Percentiles rank a stretch among this genome's conserved stretches.
Conservation (phyloP, 2,888 invertebrate genomes). For the Phortica magna region DNA sequence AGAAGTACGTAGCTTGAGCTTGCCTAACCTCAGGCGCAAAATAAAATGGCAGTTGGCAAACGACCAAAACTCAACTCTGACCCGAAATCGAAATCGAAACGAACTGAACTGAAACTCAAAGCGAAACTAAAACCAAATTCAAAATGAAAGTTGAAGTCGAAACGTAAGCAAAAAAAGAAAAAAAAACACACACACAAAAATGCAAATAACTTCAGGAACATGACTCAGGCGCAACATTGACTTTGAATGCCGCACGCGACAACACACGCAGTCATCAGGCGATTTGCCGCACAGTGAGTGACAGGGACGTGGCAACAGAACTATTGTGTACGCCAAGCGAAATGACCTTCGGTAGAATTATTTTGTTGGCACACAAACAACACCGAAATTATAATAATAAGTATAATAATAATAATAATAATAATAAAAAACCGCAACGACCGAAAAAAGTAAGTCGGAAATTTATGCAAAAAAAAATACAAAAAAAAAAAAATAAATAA, state of each 20-base stretch:
- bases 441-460: background rate
- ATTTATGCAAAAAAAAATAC: background rate
- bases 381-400: background rate
- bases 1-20: too few relatives aligned
- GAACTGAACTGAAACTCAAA: background rate
- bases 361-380: conserved; percentile 22
- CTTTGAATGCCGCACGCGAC: conserved; percentile 36
- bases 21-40: too few relatives aligned
- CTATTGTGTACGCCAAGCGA: background rate
- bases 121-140: background rate
- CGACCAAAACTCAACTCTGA: too few relatives aligned
- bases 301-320: background rate
- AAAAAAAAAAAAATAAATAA: background rate
- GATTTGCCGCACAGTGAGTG: background rate
- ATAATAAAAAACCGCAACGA: conserved; percentile 11
- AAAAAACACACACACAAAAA: conserved; percentile 26
- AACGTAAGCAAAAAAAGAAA: background rate
- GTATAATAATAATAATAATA: background rate
- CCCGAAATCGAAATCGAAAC: too few relatives aligned
- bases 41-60: too few relatives aligned
- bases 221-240: conserved; percentile 42
- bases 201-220: conserved; percentile 40
- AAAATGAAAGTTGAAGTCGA: background rate
- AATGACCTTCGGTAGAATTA: conserved; percentile 31
- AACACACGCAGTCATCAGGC: background rate